Base-by-base conservation (phyloP, 2,888 invertebrate species). In the Chymomyza amoena region DNA sequence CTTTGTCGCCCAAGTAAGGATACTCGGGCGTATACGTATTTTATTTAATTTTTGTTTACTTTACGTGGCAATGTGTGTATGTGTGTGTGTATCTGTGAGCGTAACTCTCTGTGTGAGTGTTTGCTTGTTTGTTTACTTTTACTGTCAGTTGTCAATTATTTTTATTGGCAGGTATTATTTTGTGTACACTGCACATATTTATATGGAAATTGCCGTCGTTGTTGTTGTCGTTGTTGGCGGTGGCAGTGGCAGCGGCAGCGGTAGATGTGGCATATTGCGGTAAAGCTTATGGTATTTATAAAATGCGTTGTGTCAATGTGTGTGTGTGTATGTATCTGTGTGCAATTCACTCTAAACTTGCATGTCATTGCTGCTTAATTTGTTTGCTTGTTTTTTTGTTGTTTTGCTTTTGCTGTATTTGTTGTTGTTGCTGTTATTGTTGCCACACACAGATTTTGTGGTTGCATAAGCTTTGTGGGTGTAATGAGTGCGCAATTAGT, bases 141-240 rank as follows among this genome's bases (percentile, higher is more conserved):
- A 75, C 73, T 84, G 87, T 86, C 83, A 86, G 81, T 80, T 84
- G 87, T 84, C 83, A 86, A 84, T 86, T 84, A 84, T 84, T 84
- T 84, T 86, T 84, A 84, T 84, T 86, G 83, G 81, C 83, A 84
- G 87, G 84, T 84, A 84, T 80, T 86, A 84, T 86, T 81, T 81
- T 84, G 81, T 78, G 82, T 78, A 73, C 84, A 78, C 78, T 78
- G 82, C 77, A 75, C 87, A 78, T 77, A 78, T 81, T 76, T 81
- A 74, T 78, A 84, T 84, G 87, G 74, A 84, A 84, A 84, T 84
- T 84, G 74, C 76, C 13, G 39, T 45, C 13, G 39, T 13, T 45
- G 39, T 45, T 45, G 13, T 39, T 39, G 39, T 28, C 28, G 6
- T 28, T 28, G 28, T 28, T 4, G 4, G 6, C 6, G 28, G 28